Evolutionary conservation across 2,797 vertebrate species (phyloP).

Genomic region (Acanthurus tractus): DNA sequence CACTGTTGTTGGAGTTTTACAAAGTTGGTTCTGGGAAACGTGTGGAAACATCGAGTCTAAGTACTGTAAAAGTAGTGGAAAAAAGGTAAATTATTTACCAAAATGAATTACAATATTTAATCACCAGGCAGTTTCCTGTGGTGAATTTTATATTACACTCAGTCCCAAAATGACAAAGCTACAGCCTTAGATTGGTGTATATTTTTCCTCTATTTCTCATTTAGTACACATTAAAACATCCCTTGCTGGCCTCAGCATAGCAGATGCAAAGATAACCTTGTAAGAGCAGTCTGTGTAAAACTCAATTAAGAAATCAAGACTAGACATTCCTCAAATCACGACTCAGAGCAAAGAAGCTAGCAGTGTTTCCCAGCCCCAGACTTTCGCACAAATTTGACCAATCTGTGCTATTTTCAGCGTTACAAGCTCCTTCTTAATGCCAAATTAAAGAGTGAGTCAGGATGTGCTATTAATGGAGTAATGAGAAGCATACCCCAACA

Average conservation of each 20-base stretch:
- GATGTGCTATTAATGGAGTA: slow-evolving; percentile 69
- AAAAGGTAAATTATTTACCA: neutral
- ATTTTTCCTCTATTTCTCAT: slow-evolving; percentile 14
- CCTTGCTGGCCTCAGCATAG: slow-evolving; percentile 11
- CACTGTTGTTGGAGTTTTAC: neutral
- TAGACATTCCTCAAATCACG: slow-evolving; percentile 65
- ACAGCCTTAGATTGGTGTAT: no score
- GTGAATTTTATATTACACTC: neutral
- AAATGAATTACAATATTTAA: neutral
- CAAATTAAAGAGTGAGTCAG: slow-evolving; percentile 77
- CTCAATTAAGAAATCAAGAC: slow-evolving; percentile 54
- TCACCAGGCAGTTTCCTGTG: slow-evolving; percentile 6
- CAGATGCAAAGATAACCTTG: slow-evolving; percentile 57
- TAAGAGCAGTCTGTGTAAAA: slow-evolving; percentile 47
- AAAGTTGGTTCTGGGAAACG: slow-evolving; percentile 8
- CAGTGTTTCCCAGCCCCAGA: slow-evolving; percentile 35
- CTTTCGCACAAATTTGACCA: slow-evolving; percentile 45
- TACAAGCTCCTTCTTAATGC: slow-evolving; percentile 63
- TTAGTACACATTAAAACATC: slow-evolving; percentile 21
- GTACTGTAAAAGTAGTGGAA: neutral
- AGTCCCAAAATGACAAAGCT: slow-evolving; percentile 1
- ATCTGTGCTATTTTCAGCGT: slow-evolving; percentile 73
- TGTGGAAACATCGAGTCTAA: neutral
- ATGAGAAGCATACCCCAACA: slow-evolving; percentile 72
- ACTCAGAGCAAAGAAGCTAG: slow-evolving; percentile 39